Evolutionary conservation across 1,140 invertebrate species (phyloP).

Genomic region (Anastatus disparis): DNA sequence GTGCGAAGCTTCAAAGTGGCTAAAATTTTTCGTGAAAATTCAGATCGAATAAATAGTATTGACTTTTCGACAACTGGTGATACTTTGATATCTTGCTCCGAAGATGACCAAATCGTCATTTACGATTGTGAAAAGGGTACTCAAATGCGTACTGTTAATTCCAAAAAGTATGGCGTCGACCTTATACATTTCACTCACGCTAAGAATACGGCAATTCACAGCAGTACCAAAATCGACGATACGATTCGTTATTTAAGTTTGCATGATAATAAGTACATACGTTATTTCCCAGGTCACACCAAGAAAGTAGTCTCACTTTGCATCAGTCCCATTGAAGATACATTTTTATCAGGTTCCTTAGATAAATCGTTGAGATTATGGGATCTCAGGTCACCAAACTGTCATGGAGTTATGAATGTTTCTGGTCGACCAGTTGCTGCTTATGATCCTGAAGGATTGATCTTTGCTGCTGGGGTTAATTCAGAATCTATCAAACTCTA

Average conservation of each 20-base stretch:
- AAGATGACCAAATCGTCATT: slow-evolving; percentile 99
- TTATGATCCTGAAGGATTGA: slow-evolving; percentile 98
- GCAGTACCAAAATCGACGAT: slow-evolving; percentile 99
- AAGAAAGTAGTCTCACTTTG: slow-evolving; percentile 97
- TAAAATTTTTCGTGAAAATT: slow-evolving; percentile 97
- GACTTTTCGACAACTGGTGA: slow-evolving; percentile 96
- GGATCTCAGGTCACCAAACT: slow-evolving; percentile 97
- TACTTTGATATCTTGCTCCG: slow-evolving; percentile 95
- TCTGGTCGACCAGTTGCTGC: slow-evolving; percentile 94
- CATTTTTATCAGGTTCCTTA: slow-evolving; percentile 96
- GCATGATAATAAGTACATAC: slow-evolving; percentile 99
- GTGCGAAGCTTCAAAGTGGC: slow-evolving; percentile 94
- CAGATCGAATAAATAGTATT: slow-evolving; percentile 97
- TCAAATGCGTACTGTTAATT: slow-evolving; percentile 94
- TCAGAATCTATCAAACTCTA: slow-evolving; percentile 97
- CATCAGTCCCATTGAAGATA: slow-evolving; percentile 97
- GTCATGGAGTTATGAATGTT: slow-evolving; percentile 97
- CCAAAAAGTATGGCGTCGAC: slow-evolving; percentile 99
- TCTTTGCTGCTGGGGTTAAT: slow-evolving; percentile 98
- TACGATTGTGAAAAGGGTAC: slow-evolving; percentile 99
- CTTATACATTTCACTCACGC: slow-evolving; percentile 98
- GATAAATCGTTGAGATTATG: slow-evolving; percentile 97
- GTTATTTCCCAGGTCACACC: slow-evolving; percentile 93
- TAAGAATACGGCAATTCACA: slow-evolving; percentile 97
- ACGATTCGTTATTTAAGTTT: slow-evolving; percentile 96